Conservation (phyloP, 2,797 vertebrate genomes). For the Tympanoctomys barrerae region DNA sequence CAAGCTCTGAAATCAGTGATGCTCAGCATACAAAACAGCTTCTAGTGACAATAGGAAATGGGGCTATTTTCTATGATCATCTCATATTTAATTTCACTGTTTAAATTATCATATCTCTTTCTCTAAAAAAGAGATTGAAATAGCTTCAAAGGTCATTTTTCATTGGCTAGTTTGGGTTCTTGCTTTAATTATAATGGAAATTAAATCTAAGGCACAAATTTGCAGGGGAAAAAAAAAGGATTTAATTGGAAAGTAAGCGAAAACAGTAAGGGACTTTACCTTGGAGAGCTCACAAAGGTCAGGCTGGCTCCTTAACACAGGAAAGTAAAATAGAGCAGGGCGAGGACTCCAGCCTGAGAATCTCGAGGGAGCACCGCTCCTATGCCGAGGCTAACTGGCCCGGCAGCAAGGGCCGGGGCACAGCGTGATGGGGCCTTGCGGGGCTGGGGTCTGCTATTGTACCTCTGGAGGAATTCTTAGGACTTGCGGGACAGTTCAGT, state of each 20-base stretch:
- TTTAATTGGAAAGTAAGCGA: background rate
- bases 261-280: background rate
- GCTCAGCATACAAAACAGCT: slow-evolving; percentile 27
- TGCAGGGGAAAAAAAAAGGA: background rate
- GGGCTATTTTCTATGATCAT: slow-evolving; percentile 1
- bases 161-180: background rate
- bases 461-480: background rate
- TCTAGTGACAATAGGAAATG: background rate
- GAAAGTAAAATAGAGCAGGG: background rate
- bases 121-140: slow-evolving; percentile 12
- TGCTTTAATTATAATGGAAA: background rate
- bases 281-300: background rate
- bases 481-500: background rate
- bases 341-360: too few species aligned
- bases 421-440: background rate
- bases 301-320: background rate
- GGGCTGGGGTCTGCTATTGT: background rate
- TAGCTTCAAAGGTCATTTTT: background rate
- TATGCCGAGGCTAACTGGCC: background rate
- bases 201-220: background rate
- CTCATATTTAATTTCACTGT: background rate
- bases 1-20: slow-evolving; percentile 12
- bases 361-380: background rate
- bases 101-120: slow-evolving; percentile 7
- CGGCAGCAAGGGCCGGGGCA: background rate